Evolutionary conservation across 2,888 invertebrate genomes (phyloP).

Genomic region (Cheilosia vulpina): DNA sequence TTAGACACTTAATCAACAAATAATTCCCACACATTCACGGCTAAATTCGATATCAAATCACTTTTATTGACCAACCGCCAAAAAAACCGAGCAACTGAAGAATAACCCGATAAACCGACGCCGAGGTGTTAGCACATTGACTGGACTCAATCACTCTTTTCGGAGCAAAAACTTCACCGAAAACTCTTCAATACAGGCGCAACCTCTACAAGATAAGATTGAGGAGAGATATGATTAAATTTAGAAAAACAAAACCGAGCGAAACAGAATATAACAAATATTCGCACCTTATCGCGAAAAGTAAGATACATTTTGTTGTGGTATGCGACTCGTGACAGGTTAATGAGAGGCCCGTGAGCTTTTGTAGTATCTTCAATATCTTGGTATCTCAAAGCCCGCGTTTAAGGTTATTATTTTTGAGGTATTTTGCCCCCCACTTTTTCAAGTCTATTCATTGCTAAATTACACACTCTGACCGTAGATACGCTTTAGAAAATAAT

Average conservation of each 20-base stretch:
- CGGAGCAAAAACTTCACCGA: constrained; percentile 27
- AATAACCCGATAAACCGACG: constrained; percentile 1
- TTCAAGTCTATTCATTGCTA: not conserved
- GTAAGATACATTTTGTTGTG: constrained; percentile 28
- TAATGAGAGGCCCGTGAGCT: constrained; percentile 47
- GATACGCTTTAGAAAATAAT: constrained; percentile 13
- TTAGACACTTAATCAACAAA: constrained; percentile 23
- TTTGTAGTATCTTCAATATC: constrained; percentile 16
- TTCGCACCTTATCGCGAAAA: constrained; percentile 70
- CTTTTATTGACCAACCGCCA: constrained; percentile 8
- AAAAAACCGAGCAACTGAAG: not conserved
- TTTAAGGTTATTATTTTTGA: not conserved
- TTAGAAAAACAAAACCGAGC: not conserved
- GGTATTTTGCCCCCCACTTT: not conserved
- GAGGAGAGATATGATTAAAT: constrained; percentile 60
- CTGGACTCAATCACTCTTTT: constrained; percentile 17
- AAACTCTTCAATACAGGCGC: constrained; percentile 34
- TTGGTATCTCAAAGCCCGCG: constrained; percentile 2
- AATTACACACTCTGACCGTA: constrained; percentile 5
- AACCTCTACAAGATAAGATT: constrained; percentile 60
- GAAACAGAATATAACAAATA: constrained; percentile 37
- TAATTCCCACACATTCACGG: constrained; percentile 31
- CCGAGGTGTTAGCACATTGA: constrained; percentile 33
- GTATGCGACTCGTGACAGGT: constrained; percentile 45
- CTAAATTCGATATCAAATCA: constrained; percentile 12